Evolutionary conservation across 2,113 vertebrate genomes (phyloP), one percentile per base, ranked within the genome.

Genomic region (Sprattus sprattus): DNA sequence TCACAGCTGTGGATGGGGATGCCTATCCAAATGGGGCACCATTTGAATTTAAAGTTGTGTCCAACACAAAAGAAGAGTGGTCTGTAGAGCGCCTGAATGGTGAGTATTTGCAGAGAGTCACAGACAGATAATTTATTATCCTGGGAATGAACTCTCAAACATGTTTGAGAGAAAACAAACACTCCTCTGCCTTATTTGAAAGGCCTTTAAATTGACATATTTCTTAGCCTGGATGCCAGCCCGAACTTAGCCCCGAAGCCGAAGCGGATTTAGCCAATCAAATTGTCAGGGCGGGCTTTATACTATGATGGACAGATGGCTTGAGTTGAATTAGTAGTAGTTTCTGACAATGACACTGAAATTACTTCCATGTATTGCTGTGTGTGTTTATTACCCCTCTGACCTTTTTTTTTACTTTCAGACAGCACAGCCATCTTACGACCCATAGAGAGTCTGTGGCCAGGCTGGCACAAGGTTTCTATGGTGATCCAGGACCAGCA

Each of bases 1-100:
- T 95, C 88, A 97, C 96, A 0, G 97, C 97, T 0, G 2, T 2
- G 8, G 98, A 99, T 83, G 9, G 80, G 71, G 98, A 99, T 13
- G 71, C 89, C 0, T 91, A 91, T 87, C 96, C 94, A 15, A 94
- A 98, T 82, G 94, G 95, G 13, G 91, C 87, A 7, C 98, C 98
- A 0, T 97, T 99, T 91, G 93, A 90, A 0, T 99, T 97, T 87
- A 90, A 28, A 0, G 28, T 99, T 67, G 88, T 94, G 9, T 64
- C 84, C 6, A 91, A 87, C 2, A 94, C 82, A 13, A 83, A 93
- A 6, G 88, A 93, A 81, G 85, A 94, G 0, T 99, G 98, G 98
- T 93, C 75, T 16, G 93, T 98, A 83, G 93, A 94, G 67, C 91
- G 45, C 45, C 5, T 89, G 49, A 96, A 98, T 86, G 94, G 98